phyloP scores from a whole-genome alignment of 2,888 invertebrate genomes.

The Diogma glabrata region DNA sequence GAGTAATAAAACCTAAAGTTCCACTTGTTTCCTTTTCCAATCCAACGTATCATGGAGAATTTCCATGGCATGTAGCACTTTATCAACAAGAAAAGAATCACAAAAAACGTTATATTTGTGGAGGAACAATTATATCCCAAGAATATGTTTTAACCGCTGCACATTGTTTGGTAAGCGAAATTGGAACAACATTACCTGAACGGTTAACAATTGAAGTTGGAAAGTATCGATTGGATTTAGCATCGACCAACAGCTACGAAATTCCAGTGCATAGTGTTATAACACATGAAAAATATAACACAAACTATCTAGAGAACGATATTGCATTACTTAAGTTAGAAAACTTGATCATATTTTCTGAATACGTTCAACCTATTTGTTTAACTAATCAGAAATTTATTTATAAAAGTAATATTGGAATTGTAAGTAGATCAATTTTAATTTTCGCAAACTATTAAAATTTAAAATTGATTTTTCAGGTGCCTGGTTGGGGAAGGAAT shows the following conservation, averaged over 20 bases:
- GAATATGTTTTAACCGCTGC: slow-evolving; percentile 28
- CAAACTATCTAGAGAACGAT: slow-evolving; percentile 1
- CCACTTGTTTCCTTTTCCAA: slow-evolving; percentile 30
- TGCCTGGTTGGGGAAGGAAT: not conserved
- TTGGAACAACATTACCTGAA: slow-evolving; percentile 25
- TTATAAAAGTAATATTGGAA: not conserved
- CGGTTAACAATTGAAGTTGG: slow-evolving; percentile 31
- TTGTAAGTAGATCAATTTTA: too few species aligned
- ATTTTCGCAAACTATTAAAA: too few species aligned
- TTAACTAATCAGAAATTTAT: slow-evolving; percentile 12
- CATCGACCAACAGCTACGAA: not conserved
- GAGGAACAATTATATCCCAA: slow-evolving; percentile 33
- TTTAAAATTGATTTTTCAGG: too few species aligned
- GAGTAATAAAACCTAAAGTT: slow-evolving; percentile 5
- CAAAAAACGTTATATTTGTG: slow-evolving; percentile 25
- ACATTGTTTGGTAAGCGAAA: slow-evolving; percentile 27
- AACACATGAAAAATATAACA: not conserved
- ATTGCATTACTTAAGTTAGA: not conserved
- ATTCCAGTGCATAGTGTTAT: slow-evolving; percentile 11
- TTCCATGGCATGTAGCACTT: slow-evolving; percentile 38
- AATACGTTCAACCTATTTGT: slow-evolving; percentile 5
- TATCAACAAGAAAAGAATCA: not conserved
- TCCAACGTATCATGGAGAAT: slow-evolving; percentile 32
- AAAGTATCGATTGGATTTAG: slow-evolving; percentile 28
- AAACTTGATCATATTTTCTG: not conserved